These are phyloP conservation scores for Neosalanx taihuensis DNA, from an alignment of 2,797 vertebrate genomes.

Conservation along the genomic window DNA sequence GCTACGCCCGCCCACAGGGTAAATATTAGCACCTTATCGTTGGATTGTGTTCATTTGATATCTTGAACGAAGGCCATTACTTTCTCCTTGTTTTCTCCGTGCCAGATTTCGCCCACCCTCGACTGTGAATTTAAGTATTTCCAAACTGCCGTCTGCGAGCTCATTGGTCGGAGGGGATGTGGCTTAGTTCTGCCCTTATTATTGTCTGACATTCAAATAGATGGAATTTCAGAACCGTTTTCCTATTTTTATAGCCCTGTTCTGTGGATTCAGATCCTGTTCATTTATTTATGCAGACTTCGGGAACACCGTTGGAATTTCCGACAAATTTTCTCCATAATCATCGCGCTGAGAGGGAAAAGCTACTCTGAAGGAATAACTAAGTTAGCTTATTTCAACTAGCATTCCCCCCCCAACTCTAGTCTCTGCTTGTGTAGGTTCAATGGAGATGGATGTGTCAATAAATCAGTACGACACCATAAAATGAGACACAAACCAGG, in stretches of 20 bases:
- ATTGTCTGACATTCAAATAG: constrained; percentile 26
- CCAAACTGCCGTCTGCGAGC: constrained; percentile 24
- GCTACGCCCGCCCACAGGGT: constrained; percentile 62
- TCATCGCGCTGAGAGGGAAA: background rate
- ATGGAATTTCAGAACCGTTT: constrained; percentile 8
- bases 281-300: background rate
- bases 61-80: constrained; percentile 45
- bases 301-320: background rate
- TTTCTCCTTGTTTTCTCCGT: constrained; percentile 23
- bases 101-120: constrained; percentile 20
- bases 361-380: background rate
- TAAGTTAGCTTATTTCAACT: background rate
- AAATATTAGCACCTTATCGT: constrained; percentile 44
- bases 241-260: constrained; percentile 9
- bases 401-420: background rate
- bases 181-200: constrained; percentile 22
- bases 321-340: background rate
- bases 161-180: constrained; percentile 1
- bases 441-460: background rate
- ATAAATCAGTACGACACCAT: no score
- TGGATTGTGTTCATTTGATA: constrained; percentile 44
- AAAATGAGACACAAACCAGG: no score
- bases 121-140: constrained; percentile 16
- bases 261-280: background rate
- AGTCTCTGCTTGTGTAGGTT: background rate